phyloP scores from a whole-genome alignment of 2,113 vertebrate genomes.

The Muntiacus muntjak region DNA sequence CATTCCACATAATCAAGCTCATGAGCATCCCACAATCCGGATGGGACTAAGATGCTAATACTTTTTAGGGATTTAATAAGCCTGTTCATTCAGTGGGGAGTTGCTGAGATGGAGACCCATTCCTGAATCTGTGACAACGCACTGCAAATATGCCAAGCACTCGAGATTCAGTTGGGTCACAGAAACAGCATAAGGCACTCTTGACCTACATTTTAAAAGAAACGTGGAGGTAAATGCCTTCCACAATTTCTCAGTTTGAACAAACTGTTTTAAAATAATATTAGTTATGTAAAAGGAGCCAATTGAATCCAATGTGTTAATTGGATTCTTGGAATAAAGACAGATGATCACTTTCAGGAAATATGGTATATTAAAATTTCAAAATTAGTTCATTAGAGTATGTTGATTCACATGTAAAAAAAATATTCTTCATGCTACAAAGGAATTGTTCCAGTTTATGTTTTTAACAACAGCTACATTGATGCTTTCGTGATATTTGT shows the following conservation, averaged over 20 bases:
- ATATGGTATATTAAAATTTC: background rate
- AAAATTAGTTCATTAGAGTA: background rate
- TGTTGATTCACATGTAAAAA: background rate
- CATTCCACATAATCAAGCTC: constrained; percentile 32
- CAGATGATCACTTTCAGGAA: background rate
- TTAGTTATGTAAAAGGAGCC: background rate
- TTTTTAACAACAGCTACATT: background rate
- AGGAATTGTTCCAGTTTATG: background rate
- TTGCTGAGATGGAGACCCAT: background rate
- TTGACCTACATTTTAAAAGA: background rate
- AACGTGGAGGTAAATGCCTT: background rate
- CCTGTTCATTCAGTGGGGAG: background rate
- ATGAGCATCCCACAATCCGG: background rate
- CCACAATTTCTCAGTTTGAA: background rate
- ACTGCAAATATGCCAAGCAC: background rate
- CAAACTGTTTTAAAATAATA: background rate
- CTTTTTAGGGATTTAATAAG: background rate
- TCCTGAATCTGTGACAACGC: background rate
- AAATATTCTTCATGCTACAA: background rate
- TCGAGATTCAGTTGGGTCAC: background rate
- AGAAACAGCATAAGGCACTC: background rate
- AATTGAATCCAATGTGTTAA: background rate
- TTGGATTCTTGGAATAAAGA: background rate
- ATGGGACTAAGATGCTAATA: background rate
- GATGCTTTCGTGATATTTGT: background rate